Evolutionary conservation across 2,113 vertebrate species (phyloP).

Genomic region (Epinephelus cyanopodus): DNA sequence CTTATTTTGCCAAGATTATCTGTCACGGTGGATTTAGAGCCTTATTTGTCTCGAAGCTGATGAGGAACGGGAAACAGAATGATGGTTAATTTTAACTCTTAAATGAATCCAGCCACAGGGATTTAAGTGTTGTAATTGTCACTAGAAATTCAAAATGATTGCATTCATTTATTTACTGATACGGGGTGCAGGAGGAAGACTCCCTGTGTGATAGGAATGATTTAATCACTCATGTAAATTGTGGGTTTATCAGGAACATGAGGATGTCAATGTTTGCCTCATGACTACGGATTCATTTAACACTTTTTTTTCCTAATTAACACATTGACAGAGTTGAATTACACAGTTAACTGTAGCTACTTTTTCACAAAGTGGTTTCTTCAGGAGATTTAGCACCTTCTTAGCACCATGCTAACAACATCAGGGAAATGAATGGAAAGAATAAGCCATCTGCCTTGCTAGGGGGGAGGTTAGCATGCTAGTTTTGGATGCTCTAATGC

Average conservation of each 20-base stretch:
- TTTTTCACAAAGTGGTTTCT: not conserved
- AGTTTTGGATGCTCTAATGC: constrained; percentile 1
- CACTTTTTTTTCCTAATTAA: not conserved
- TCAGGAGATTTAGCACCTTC: not conserved
- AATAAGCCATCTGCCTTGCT: not conserved
- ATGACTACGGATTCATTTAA: not conserved
- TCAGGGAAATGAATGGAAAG: not conserved
- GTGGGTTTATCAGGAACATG: constrained; percentile 1
- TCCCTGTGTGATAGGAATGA: constrained; percentile 21
- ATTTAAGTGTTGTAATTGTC: constrained; percentile 39
- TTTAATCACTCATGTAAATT: constrained; percentile 35
- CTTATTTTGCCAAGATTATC: constrained; percentile 51
- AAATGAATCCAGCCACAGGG: constrained; percentile 37
- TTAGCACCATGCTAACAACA: not conserved
- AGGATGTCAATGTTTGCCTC: not conserved
- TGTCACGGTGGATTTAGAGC: constrained; percentile 51
- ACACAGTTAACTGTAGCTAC: not conserved
- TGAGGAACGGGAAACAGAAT: constrained; percentile 16
- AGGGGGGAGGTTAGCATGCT: constrained; percentile 2
- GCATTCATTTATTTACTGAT: constrained; percentile 46
- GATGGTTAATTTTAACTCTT: constrained; percentile 50
- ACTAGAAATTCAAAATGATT: constrained; percentile 41
- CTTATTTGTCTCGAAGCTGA: constrained; percentile 40
- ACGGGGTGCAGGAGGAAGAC: not conserved
- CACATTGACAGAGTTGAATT: not conserved